Conservation (phyloP, 2,888 invertebrate genomes). For the Gastrophysa polygoni region DNA sequence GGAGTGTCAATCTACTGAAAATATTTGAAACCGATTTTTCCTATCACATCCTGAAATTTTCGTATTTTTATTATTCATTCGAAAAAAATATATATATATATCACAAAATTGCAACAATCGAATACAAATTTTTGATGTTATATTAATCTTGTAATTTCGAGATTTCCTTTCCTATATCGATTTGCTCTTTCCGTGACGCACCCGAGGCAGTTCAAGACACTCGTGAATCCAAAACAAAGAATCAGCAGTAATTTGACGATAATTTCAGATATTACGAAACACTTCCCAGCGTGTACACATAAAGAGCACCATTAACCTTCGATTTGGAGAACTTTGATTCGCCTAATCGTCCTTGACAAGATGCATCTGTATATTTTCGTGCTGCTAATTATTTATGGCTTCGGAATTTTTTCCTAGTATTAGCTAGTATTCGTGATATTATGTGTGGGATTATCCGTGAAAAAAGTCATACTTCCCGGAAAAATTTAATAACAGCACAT, state of each 20-base stretch:
- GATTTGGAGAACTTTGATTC: constrained; percentile 8
- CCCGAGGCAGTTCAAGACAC: neutral
- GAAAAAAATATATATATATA: too few species aligned
- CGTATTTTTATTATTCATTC: too few species aligned
- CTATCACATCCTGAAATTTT: too few species aligned
- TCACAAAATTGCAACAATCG: too few species aligned
- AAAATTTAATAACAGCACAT: too few species aligned
- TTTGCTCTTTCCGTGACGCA: neutral
- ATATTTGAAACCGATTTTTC: too few species aligned
- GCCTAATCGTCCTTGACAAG: neutral
- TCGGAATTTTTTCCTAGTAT: neutral
- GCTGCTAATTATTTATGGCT: neutral
- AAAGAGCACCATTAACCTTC: constrained; percentile 23
- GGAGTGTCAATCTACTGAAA: too few species aligned
- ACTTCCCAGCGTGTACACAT: constrained; percentile 11
- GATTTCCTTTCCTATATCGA: too few species aligned
- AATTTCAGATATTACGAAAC: constrained; percentile 20
- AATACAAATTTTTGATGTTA: too few species aligned
- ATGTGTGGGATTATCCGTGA: too few species aligned
- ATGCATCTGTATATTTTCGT: constrained; percentile 11
- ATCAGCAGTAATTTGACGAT: constrained; percentile 24
- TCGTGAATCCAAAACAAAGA: constrained; percentile 3
- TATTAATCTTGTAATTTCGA: too few species aligned
- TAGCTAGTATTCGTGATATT: neutral
- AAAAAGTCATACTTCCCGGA: too few species aligned